Evolutionary conservation across 2,113 vertebrate species (phyloP), one percentile per base, ranked within the genome.

Genomic region (Cyanistes caeruleus): DNA sequence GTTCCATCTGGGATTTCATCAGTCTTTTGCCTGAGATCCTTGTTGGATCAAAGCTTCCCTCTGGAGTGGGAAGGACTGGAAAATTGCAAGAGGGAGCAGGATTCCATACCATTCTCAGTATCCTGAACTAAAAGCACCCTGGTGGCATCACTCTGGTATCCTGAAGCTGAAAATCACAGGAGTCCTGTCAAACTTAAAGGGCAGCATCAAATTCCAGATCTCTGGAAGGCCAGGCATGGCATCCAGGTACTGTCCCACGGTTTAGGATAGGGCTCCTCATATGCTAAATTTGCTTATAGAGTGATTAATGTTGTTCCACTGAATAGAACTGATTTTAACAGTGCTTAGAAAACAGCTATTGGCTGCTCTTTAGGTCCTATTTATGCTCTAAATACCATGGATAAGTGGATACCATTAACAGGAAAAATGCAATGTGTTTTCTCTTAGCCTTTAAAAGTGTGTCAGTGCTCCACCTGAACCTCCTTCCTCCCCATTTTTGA

Each of bases 1-100:
- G 62, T 72, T 95, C 81, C 76, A 87, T 93, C 56, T 95, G 89
- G 64, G 84, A 64, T 87, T 78, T 86, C 48, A 74, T 13, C 37
- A 92, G 46, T 41, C 21, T 84, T 87, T 76, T 88, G 25, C n/a
- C 52, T 75, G 24, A 78, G 72, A 68, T 89, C 27, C 16, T 75
- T 59, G 12, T 21, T 52, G 82, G 62, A 78, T 35, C 51, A 75
- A 74, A 89, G 33, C 48, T 81, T 86, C 44, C 37, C 52, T 90
- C 48, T 62, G 37, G 72, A 91, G 24, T 17, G 25, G 41, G 60
- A 84, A 90, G 75, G 63, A 23, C 43, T 87, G 55, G 39, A 59
- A 90, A 92, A 62, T 31, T 39, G 24, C 41, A 82, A 74, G 48
- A 25, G 64, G 23, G 28, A 88, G 43, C 10, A 90, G 39, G 37